Conservation (phyloP, 2,888 invertebrate species). For the Agrypnus murinus region DNA sequence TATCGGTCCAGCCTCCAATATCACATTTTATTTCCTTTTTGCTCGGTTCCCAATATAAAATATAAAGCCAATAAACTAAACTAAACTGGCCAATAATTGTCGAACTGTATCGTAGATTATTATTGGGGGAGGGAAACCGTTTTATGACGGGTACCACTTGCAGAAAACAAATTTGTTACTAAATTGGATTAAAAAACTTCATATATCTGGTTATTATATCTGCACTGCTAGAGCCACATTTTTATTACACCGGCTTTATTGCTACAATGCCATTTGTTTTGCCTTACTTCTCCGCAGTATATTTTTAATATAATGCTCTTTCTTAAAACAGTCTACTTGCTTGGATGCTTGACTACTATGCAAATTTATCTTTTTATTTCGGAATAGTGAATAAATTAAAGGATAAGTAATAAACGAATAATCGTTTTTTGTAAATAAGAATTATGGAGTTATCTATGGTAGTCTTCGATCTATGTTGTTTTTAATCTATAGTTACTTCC, state of each 20-base stretch:
- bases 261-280: slow-evolving; percentile 47
- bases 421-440: too few species aligned
- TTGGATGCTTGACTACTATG: too few species aligned
- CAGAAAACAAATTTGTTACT: slow-evolving; percentile 53
- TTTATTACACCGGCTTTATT: slow-evolving; percentile 52
- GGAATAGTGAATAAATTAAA: too few species aligned
- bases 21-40: slow-evolving; percentile 48
- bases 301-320: background rate
- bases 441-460: too few species aligned
- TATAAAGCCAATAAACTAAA: slow-evolving; percentile 55
- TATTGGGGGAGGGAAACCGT: slow-evolving; percentile 20
- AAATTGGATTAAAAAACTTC: slow-evolving; percentile 55
- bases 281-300: slow-evolving; percentile 28
- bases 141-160: slow-evolving; percentile 49
- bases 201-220: slow-evolving; percentile 54
- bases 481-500: too few species aligned
- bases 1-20: slow-evolving; percentile 37
- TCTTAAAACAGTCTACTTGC: too few species aligned
- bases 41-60: slow-evolving; percentile 45
- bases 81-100: slow-evolving; percentile 56
- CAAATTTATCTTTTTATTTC: too few species aligned
- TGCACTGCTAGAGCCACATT: slow-evolving; percentile 48
- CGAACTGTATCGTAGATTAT: slow-evolving; percentile 51
- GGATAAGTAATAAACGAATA: too few species aligned
- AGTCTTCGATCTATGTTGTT: too few species aligned